Evolutionary conservation across 2,888 invertebrate genomes (phyloP).

Genomic region (Thecocarcelia acutangulata): DNA sequence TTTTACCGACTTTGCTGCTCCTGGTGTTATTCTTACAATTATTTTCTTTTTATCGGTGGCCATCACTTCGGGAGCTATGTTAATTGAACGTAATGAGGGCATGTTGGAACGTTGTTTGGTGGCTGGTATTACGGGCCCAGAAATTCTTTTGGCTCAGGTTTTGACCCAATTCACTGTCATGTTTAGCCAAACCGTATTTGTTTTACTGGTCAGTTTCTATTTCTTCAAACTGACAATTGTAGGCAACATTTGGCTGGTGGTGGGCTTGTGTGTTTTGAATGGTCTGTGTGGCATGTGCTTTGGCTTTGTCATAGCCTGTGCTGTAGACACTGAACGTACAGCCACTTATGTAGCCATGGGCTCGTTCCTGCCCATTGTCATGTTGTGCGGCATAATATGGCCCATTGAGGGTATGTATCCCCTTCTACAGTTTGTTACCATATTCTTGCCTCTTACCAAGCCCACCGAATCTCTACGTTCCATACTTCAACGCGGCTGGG

Average conservation of each 20-base stretch:
- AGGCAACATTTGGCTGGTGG: constrained; percentile 89
- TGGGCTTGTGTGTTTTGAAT: constrained; percentile 88
- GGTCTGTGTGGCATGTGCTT: constrained; percentile 97
- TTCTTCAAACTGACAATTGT: constrained; percentile 89
- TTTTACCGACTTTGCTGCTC: constrained; percentile 97
- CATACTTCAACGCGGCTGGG: constrained; percentile 92
- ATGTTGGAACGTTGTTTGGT: constrained; percentile 94
- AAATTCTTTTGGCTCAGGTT: constrained; percentile 93
- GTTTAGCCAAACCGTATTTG: constrained; percentile 90
- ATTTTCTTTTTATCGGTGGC: constrained; percentile 97
- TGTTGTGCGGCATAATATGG: constrained; percentile 96
- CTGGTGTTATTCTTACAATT: constrained; percentile 94
- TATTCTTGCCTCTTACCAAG: constrained; percentile 91
- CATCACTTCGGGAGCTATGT: constrained; percentile 93
- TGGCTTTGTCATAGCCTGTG: constrained; percentile 91
- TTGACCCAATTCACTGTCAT: constrained; percentile 93
- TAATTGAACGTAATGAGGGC: constrained; percentile 94
- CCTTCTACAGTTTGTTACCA: constrained; percentile 87
- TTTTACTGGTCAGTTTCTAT: constrained; percentile 89
- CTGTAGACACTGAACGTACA: constrained; percentile 90
- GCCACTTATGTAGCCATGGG: constrained; percentile 93
- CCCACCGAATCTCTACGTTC: constrained; percentile 94
- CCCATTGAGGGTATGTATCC: constrained; percentile 95
- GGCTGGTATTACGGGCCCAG: constrained; percentile 89
- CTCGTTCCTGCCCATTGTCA: constrained; percentile 91